phyloP scores from a whole-genome alignment of 92 coral and sea anemone genomes.

The Pocillopora grandis region DNA sequence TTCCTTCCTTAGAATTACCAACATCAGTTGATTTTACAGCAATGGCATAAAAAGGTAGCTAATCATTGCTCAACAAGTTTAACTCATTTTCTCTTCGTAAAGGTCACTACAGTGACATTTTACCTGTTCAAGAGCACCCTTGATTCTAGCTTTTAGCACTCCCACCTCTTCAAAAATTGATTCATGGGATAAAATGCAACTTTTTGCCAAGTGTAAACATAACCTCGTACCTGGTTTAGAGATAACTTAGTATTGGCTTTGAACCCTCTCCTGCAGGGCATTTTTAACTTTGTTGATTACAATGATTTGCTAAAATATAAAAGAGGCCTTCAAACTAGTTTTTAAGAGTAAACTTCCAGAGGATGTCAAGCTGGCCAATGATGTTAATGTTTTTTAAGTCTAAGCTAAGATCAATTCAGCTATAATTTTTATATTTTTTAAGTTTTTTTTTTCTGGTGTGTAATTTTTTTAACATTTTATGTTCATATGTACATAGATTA shows the following conservation, averaged over 20 bases:
- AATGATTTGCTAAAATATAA: neutral
- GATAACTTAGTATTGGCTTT: neutral
- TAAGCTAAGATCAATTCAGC: no score
- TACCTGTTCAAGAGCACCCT: constrained; percentile 10
- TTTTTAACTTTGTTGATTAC: constrained; percentile 7
- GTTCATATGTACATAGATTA: no score
- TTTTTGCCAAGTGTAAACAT: constrained; percentile 17
- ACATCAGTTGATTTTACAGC: constrained; percentile 9
- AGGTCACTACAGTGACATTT: constrained; percentile 1
- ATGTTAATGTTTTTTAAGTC: no score
- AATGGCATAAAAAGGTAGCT: constrained; percentile 11
- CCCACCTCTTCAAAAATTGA: constrained; percentile 3
- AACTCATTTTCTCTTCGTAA: neutral
- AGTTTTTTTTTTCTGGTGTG: no score
- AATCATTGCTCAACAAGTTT: constrained; percentile 17
- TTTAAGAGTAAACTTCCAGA: neutral
- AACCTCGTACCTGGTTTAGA: neutral
- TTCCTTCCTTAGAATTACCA: constrained; percentile 5
- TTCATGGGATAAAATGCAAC: constrained; percentile 10
- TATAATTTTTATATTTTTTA: no score
- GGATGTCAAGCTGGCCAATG: no score
- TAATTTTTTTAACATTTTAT: no score
- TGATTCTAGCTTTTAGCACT: constrained; percentile 8
- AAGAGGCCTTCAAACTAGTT: constrained; percentile 13
- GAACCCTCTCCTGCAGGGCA: constrained; percentile 11